Percentiles rank a stretch among this genome's conserved stretches.
These are phyloP conservation scores for Coremacera marginata DNA, from an alignment of 2,888 invertebrate species.

Conservation along the genomic window DNA sequence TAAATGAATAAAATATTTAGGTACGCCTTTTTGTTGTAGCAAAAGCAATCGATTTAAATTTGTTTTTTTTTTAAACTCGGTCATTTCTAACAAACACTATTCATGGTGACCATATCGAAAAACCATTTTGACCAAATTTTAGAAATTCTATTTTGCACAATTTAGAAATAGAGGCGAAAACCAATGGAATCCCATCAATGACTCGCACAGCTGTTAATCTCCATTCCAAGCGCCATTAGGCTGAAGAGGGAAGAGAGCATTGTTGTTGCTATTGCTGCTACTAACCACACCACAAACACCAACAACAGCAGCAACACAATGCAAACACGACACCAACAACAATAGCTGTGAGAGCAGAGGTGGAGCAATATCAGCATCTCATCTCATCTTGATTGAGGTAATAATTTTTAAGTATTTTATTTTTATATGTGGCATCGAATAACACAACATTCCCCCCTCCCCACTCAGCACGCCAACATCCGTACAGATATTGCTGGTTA, in stretches of 20 bases:
- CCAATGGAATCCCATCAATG: background rate
- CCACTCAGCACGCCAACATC: too few relatives aligned
- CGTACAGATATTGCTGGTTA: background rate
- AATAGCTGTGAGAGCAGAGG: background rate
- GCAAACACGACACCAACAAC: background rate
- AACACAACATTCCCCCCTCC: background rate
- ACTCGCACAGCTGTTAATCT: background rate
- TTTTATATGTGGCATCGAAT: constrained; percentile 22
- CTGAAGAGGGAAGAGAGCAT: background rate
- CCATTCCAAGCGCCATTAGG: background rate
- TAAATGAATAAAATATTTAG: too few relatives aligned
- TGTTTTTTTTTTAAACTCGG: too few relatives aligned
- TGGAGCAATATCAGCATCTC: background rate
- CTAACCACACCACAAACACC: background rate
- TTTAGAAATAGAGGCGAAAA: too few relatives aligned
- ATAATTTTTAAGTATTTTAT: constrained; percentile 17
- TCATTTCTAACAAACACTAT: too few relatives aligned
- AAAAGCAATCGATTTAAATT: too few relatives aligned
- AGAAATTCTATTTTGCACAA: too few relatives aligned
- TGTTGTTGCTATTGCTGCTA: background rate
- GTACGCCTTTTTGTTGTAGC: too few relatives aligned
- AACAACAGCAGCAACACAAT: constrained; percentile 1
- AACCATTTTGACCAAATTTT: too few relatives aligned
- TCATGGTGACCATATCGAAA: too few relatives aligned
- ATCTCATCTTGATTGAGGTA: background rate